Evolutionary conservation across 2,113 vertebrate species (phyloP).

Genomic region (Axis porcinus): DNA sequence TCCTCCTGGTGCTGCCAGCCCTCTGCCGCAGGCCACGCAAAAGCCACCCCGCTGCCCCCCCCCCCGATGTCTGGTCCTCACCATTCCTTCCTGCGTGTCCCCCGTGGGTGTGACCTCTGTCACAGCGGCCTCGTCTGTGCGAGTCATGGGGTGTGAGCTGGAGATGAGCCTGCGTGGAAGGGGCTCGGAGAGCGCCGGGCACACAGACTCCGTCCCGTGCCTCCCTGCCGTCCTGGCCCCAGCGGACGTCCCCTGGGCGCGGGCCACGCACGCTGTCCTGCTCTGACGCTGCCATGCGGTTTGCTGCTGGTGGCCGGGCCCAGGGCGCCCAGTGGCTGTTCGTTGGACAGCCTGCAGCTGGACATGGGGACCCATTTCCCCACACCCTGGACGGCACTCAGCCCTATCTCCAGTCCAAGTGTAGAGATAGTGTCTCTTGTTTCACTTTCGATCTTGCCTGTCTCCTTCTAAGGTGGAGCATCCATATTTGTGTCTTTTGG

Average conservation of each 20-base stretch:
- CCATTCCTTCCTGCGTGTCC: neutral
- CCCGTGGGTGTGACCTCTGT: neutral
- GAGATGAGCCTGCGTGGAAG: neutral
- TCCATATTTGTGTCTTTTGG: neutral
- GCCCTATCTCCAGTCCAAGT: accelerated
- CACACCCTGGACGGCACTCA: too few relatives aligned
- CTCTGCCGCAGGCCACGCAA: accelerated
- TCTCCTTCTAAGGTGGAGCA: neutral
- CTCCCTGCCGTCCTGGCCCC: neutral
- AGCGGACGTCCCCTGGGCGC: accelerated
- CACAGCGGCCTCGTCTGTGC: accelerated
- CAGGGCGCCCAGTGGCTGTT: neutral
- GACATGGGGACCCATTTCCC: neutral
- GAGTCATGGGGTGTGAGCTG: neutral
- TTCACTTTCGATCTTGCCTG: neutral
- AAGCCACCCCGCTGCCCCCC: neutral
- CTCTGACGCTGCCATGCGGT: accelerated
- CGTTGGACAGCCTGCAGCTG: neutral
- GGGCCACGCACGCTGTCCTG: accelerated
- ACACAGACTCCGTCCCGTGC: accelerated
- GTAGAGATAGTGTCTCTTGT: neutral
- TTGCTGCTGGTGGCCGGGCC: neutral
- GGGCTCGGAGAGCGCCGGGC: accelerated
- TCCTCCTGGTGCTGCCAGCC: neutral
- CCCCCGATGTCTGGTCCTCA: neutral